phyloP scores from a whole-genome alignment of 2,113 vertebrate genomes.

The Chionodraco myersi region DNA sequence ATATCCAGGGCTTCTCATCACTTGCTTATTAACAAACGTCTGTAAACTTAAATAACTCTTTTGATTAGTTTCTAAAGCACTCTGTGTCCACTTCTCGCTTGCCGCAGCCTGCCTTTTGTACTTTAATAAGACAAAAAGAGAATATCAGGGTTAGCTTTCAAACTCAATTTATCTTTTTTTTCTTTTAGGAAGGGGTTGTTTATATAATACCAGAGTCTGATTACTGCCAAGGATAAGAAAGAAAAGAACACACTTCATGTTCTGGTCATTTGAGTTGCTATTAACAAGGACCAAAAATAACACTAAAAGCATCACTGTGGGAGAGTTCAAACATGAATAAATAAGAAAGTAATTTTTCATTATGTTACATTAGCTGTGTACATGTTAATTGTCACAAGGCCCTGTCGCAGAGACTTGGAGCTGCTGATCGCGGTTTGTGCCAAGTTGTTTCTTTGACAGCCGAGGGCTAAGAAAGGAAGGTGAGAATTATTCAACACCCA shows the following conservation, averaged over 20 bases:
- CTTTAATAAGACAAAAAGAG: slow-evolving; percentile 26
- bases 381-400: slow-evolving; percentile 23
- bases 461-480: slow-evolving; percentile 60
- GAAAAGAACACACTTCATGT: slow-evolving; percentile 23
- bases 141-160: slow-evolving; percentile 29
- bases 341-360: slow-evolving; percentile 46
- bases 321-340: slow-evolving; percentile 39
- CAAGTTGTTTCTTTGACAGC: slow-evolving; percentile 65
- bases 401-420: slow-evolving; percentile 27
- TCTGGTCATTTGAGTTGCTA: slow-evolving; percentile 42
- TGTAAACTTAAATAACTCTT: slow-evolving; percentile 47
- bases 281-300: slow-evolving; percentile 58
- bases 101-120: slow-evolving; percentile 11
- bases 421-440: slow-evolving; percentile 36
- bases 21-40: slow-evolving; percentile 57
- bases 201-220: slow-evolving; percentile 31
- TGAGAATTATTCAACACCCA: slow-evolving; percentile 71
- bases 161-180: slow-evolving; percentile 38
- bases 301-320: slow-evolving; percentile 13
- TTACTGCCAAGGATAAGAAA: slow-evolving; percentile 14
- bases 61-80: slow-evolving; percentile 47
- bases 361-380: background rate
- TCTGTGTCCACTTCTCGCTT: slow-evolving; percentile 29
- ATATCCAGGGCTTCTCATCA: slow-evolving; percentile 58
- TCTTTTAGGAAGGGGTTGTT: background rate